Evolutionary conservation across 1,140 invertebrate genomes (phyloP).

Genomic region (Hyposmocoma kahamanoa): DNA sequence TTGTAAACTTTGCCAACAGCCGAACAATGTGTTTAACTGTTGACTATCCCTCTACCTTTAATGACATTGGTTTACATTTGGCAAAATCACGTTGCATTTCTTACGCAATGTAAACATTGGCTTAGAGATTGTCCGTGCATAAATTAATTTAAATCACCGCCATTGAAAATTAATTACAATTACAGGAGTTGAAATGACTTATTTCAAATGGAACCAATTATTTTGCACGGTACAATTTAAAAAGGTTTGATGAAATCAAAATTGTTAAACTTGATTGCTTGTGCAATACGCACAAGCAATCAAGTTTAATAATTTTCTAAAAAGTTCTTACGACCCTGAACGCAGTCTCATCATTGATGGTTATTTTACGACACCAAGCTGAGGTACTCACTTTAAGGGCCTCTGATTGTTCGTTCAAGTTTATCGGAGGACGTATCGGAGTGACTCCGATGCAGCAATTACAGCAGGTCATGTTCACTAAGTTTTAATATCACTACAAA

Average conservation of each 20-base stretch:
- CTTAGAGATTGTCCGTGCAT: no score
- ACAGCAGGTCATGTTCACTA: constrained; percentile 76
- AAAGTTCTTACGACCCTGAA: neutral
- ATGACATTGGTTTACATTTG: constrained; percentile 1
- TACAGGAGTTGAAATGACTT: no score
- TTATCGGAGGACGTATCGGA: constrained; percentile 83
- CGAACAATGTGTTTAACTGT: neutral
- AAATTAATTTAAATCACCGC: no score
- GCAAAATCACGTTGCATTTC: no score
- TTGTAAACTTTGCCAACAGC: constrained; percentile 42
- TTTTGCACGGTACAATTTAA: no score
- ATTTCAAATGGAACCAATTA: no score
- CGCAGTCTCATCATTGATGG: neutral
- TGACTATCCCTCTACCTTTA: neutral
- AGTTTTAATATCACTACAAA: constrained; percentile 29
- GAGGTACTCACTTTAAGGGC: constrained; percentile 82
- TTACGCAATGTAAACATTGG: no score
- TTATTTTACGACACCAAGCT: neutral
- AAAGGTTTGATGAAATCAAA: no score
- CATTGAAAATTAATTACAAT: no score
- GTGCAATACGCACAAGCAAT: no score
- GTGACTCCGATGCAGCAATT: constrained; percentile 78
- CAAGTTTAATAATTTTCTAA: no score
- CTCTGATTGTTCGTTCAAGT: constrained; percentile 85
- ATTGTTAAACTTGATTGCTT: no score